Evolutionary conservation across 2,797 vertebrate species (phyloP).

Genomic region (Leptodactylus fallax): DNA sequence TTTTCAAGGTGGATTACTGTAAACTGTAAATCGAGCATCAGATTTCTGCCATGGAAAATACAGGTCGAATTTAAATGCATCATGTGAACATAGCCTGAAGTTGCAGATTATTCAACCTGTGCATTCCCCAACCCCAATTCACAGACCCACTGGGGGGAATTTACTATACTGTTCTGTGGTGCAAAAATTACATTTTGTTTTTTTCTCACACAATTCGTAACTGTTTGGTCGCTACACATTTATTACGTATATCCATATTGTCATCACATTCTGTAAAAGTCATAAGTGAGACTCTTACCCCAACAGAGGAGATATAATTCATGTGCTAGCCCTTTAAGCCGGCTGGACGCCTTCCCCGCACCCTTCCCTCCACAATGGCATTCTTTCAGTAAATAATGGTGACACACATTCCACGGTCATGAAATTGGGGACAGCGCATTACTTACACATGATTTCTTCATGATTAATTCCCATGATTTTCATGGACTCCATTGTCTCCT

Average conservation of each 20-base stretch:
- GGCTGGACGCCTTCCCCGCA: not conserved
- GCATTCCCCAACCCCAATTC: no score
- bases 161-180: no score
- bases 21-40: no score
- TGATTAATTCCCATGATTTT: slow-evolving; percentile 88
- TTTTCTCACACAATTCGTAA: no score
- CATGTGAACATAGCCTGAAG: no score
- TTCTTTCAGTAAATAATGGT: not conserved
- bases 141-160: no score
- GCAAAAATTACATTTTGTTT: no score
- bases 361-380: slow-evolving; percentile 8
- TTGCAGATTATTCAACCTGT: no score
- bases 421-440: not conserved
- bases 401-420: not conserved
- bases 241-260: not conserved
- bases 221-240: not conserved
- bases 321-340: not conserved
- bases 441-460: slow-evolving; percentile 86
- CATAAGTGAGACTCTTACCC: not conserved
- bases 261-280: not conserved
- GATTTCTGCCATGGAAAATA: no score
- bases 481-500: slow-evolving; percentile 92
- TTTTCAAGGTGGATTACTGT: no score
- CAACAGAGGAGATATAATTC: not conserved
- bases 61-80: no score